Evolutionary conservation across 2,797 vertebrate species (phyloP).

Genomic region (Megaceryle alcyon): DNA sequence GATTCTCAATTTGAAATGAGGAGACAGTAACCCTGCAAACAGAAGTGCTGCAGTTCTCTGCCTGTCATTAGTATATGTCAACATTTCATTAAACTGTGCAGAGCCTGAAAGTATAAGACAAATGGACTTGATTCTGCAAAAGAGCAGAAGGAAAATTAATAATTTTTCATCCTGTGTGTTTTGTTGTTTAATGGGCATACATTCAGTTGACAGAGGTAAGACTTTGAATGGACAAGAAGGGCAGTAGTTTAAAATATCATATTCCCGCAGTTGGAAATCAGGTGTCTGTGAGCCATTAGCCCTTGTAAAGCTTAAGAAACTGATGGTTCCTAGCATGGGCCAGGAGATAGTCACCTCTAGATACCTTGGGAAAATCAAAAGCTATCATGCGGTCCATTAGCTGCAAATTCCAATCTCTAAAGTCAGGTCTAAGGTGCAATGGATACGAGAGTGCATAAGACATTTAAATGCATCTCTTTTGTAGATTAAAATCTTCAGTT

Average conservation of each 20-base stretch:
- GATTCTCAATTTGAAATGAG: neutral
- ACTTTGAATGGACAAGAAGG: neutral
- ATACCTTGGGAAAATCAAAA: constrained; percentile 1
- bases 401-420: neutral
- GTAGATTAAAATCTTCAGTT: neutral
- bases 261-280: neutral
- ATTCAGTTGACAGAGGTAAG: neutral
- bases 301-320: neutral
- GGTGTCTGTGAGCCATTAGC: neutral
- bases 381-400: neutral
- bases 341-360: neutral
- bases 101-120: constrained; percentile 26
- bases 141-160: constrained; percentile 19
- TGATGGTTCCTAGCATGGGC: neutral
- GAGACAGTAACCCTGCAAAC: neutral
- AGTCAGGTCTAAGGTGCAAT: neutral
- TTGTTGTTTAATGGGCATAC: constrained; percentile 12
- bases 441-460: fast-evolving
- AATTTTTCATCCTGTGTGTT: neutral
- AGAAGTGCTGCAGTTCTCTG: neutral
- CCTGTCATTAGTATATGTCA: constrained; percentile 23
- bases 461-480: neutral
- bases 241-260: neutral
- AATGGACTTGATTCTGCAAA: constrained; percentile 22
- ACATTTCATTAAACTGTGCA: constrained; percentile 58